phyloP scores from a whole-genome alignment of 2,888 invertebrate species.

The Dioctria linearis region DNA sequence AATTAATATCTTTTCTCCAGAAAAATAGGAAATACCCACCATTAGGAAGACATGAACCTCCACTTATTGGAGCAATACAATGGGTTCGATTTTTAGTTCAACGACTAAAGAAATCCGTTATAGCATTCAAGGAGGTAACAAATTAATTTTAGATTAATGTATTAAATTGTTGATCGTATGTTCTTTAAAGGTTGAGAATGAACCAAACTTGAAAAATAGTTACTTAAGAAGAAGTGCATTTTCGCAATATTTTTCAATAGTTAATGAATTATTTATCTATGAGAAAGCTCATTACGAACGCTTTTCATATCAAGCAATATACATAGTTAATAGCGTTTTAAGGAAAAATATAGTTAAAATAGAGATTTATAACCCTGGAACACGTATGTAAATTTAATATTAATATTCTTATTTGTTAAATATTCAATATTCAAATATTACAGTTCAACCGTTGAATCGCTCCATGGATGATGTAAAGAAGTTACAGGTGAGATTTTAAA shows the following conservation, averaged over 20 bases:
- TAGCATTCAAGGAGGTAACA: slow-evolving; percentile 82
- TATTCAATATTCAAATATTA: too few species aligned
- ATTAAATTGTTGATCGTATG: neutral
- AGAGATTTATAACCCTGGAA: slow-evolving; percentile 70
- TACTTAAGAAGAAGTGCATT: slow-evolving; percentile 84
- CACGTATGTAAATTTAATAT: neutral
- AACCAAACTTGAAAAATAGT: slow-evolving; percentile 74
- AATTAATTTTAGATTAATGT: neutral
- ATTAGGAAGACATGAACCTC: slow-evolving; percentile 82
- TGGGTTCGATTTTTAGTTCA: slow-evolving; percentile 88
- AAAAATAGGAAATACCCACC: slow-evolving; percentile 78
- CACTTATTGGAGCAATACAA: slow-evolving; percentile 86
- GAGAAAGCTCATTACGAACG: slow-evolving; percentile 81
- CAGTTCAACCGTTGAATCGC: too few species aligned
- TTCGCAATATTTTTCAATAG: slow-evolving; percentile 82
- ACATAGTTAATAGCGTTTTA: slow-evolving; percentile 78
- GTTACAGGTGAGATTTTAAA: too few species aligned
- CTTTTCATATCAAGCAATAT: slow-evolving; percentile 79
- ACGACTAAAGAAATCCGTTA: slow-evolving; percentile 84
- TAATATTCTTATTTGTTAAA: too few species aligned
- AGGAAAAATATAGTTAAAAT: neutral
- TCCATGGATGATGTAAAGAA: too few species aligned
- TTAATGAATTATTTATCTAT: slow-evolving; percentile 82
- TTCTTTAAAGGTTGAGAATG: slow-evolving; percentile 64
- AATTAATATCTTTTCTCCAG: slow-evolving; percentile 67